These are phyloP conservation scores for Acronicta leporina DNA, from an alignment of 2,888 invertebrate species.

Conservation along the genomic window DNA sequence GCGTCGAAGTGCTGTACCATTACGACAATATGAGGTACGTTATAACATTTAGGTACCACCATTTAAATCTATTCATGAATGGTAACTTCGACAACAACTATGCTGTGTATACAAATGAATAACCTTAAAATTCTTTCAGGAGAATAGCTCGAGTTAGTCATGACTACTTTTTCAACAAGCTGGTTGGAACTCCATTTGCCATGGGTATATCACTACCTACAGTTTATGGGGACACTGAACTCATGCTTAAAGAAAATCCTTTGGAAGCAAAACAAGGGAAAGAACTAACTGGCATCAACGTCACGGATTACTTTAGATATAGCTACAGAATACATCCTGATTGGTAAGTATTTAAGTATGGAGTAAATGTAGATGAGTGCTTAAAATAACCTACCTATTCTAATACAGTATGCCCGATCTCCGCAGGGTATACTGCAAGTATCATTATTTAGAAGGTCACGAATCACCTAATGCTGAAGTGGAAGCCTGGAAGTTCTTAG, in stretches of 20 bases:
- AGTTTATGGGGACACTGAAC: slow-evolving; percentile 93
- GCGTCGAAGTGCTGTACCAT: slow-evolving; percentile 93
- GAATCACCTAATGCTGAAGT: slow-evolving; percentile 92
- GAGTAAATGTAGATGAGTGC: not conserved
- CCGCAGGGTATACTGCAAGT: slow-evolving; percentile 95
- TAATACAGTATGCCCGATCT: not conserved
- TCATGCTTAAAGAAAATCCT: slow-evolving; percentile 94
- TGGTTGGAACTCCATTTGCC: slow-evolving; percentile 96
- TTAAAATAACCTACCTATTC: not conserved
- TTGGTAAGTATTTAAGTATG: slow-evolving; percentile 89
- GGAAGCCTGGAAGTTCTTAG: slow-evolving; percentile 93
- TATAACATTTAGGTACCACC: no score
- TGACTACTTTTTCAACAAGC: slow-evolving; percentile 94
- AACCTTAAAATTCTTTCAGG: slow-evolving; percentile 61
- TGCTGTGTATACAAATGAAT: not conserved
- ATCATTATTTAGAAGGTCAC: slow-evolving; percentile 94
- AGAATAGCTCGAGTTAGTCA: slow-evolving; percentile 93
- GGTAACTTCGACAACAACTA: not conserved
- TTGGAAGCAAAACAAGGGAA: slow-evolving; percentile 91
- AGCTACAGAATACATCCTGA: slow-evolving; percentile 95
- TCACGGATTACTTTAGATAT: slow-evolving; percentile 93
- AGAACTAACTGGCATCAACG: slow-evolving; percentile 91
- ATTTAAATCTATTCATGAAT: no score
- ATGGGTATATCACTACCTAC: slow-evolving; percentile 95
- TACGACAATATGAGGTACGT: slow-evolving; percentile 94